These are phyloP conservation scores for Araneus ventricosus DNA, from an alignment of 1,140 invertebrate species.

Conservation along the genomic window DNA sequence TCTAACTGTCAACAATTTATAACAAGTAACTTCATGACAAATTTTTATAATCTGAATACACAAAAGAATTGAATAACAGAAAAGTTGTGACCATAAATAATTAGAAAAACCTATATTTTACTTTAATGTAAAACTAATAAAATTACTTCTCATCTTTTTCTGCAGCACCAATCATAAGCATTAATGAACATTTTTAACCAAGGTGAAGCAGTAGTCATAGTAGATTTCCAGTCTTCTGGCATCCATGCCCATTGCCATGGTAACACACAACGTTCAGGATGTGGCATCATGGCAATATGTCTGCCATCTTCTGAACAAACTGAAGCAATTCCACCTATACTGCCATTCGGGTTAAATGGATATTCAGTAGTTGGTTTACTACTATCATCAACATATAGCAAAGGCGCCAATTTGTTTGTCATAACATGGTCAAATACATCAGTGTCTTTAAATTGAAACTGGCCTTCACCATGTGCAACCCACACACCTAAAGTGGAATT, in stretches of 20 bases:
- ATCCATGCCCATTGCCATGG: slow-evolving; percentile 92
- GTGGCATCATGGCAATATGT: slow-evolving; percentile 98
- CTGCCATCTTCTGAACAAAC: slow-evolving; percentile 93
- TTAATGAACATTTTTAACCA: slow-evolving; percentile 96
- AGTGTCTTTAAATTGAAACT: slow-evolving; percentile 80
- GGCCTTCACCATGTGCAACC: slow-evolving; percentile 98
- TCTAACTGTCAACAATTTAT: no score
- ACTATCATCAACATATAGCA: slow-evolving; percentile 92
- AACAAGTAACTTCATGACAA: no score
- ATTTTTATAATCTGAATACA: no score
- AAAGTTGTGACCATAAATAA: neutral
- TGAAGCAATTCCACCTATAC: slow-evolving; percentile 90
- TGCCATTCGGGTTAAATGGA: slow-evolving; percentile 97
- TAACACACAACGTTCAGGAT: slow-evolving; percentile 94
- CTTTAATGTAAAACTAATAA: neutral
- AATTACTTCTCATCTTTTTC: slow-evolving; percentile 20
- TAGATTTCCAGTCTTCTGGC: slow-evolving; percentile 81
- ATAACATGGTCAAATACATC: slow-evolving; percentile 80
- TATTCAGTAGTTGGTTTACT: slow-evolving; percentile 89
- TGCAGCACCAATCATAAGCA: slow-evolving; percentile 89
- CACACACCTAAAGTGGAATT: slow-evolving; percentile 92
- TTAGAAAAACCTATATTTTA: neutral
- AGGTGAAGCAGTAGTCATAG: slow-evolving; percentile 84
- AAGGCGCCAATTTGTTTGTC: slow-evolving; percentile 85
- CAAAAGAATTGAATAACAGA: no score